A percentile compares a stretch with the other conserved stretches of the same genome.
Conservation (phyloP, 35 echinoderm and acorn worm genomes). For the Apostichopus californicus region DNA sequence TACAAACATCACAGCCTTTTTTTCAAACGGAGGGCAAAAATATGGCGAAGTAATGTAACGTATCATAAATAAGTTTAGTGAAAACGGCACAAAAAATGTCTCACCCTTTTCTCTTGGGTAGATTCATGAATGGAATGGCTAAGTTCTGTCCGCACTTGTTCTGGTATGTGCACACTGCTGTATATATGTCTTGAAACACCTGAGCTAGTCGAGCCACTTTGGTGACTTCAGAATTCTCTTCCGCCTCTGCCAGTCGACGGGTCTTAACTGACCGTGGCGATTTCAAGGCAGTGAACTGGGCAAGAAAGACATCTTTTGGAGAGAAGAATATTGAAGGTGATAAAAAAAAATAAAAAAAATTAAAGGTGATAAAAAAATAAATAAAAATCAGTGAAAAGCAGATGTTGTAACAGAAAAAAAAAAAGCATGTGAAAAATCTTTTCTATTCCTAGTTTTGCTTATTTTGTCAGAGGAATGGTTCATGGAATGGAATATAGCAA, state of each 20-base stretch:
- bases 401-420: background rate
- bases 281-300: slow-evolving; percentile 98
- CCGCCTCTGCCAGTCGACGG: slow-evolving; percentile 86
- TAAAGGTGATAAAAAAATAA: background rate
- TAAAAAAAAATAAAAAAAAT: background rate
- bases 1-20: too few relatives aligned
- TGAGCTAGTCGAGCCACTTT: slow-evolving; percentile 88
- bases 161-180: slow-evolving; percentile 80
- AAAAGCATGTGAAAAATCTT: background rate
- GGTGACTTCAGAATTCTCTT: slow-evolving; percentile 93
- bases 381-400: too few relatives aligned
- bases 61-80: too few relatives aligned
- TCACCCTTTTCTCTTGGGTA: slow-evolving; percentile 97
- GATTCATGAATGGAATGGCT: slow-evolving; percentile 97
- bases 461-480: too few relatives aligned
- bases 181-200: slow-evolving; percentile 98
- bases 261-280: slow-evolving; percentile 95
- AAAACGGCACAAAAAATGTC: background rate
- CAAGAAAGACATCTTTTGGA: slow-evolving; percentile 95
- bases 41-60: too few relatives aligned
- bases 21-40: too few relatives aligned
- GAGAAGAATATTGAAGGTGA: slow-evolving; percentile 18
- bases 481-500: too few relatives aligned
- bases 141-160: slow-evolving; percentile 83
- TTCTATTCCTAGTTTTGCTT: too few relatives aligned